Evolutionary conservation across 2,113 vertebrate species (phyloP).

Genomic region (Xiphophorus maculatus): DNA sequence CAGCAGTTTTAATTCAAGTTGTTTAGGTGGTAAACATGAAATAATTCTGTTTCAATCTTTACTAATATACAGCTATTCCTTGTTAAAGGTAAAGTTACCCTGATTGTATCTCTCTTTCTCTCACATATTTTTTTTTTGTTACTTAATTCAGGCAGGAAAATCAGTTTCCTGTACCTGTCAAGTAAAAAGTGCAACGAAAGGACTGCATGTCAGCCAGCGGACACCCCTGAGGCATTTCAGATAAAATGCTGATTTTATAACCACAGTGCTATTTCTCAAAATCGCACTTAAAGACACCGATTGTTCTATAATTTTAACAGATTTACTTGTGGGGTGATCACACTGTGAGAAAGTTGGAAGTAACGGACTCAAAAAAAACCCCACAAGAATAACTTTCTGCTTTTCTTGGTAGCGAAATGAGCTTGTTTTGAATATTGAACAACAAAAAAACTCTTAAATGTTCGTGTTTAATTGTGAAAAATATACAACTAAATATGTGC

Average conservation of each 20-base stretch:
- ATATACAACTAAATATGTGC: too few species aligned
- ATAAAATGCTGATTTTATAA: not conserved
- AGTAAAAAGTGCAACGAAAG: not conserved
- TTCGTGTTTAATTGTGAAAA: too few species aligned
- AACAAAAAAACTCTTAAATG: too few species aligned
- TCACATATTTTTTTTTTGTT: not conserved
- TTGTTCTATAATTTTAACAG: slow-evolving; percentile 1
- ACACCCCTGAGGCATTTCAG: not conserved
- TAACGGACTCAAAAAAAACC: not conserved
- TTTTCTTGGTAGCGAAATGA: too few species aligned
- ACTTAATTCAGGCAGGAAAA: too few species aligned
- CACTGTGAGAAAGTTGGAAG: not conserved
- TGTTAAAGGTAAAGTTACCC: not conserved
- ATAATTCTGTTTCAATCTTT: not conserved
- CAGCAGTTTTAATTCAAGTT: not conserved
- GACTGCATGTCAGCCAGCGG: not conserved
- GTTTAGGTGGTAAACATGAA: not conserved
- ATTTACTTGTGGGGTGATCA: not conserved
- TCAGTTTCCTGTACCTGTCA: too few species aligned
- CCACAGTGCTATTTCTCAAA: not conserved
- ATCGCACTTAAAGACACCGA: not conserved
- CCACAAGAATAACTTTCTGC: not conserved
- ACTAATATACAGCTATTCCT: not conserved
- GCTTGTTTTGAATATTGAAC: too few species aligned
- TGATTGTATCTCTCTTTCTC: not conserved